phyloP scores from a whole-genome alignment of 2,888 invertebrate genomes.

The Acleris literana region DNA sequence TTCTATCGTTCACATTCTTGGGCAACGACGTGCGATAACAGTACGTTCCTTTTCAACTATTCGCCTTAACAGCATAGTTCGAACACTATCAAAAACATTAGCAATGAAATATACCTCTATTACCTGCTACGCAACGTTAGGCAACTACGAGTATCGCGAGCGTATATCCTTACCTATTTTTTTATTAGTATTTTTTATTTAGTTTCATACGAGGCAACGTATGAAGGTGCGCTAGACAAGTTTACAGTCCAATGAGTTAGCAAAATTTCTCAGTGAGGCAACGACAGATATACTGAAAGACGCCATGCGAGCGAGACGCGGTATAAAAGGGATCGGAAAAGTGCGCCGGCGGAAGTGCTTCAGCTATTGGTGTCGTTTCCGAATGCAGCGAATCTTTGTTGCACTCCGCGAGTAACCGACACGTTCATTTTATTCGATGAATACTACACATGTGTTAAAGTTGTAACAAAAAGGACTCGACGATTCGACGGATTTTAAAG shows the following conservation, averaged over 20 bases:
- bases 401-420: slow-evolving; percentile 40
- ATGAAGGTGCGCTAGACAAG: slow-evolving; percentile 49
- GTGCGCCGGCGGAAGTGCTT: slow-evolving; percentile 61
- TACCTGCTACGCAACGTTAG: background rate
- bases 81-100: slow-evolving; percentile 38
- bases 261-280: slow-evolving; percentile 58
- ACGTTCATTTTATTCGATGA: slow-evolving; percentile 37
- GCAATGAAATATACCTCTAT: slow-evolving; percentile 34
- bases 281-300: slow-evolving; percentile 59
- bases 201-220: slow-evolving; percentile 34
- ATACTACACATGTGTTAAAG: slow-evolving; percentile 16
- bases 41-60: slow-evolving; percentile 71
- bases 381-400: slow-evolving; percentile 47
- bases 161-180: too few relatives aligned
- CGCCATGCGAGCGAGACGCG: slow-evolving; percentile 52
- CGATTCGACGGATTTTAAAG: too few relatives aligned
- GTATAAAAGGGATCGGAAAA: slow-evolving; percentile 64
- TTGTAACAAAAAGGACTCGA: background rate
- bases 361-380: slow-evolving; percentile 65
- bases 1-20: slow-evolving; percentile 72
- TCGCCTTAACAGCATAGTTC: slow-evolving; percentile 62
- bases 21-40: slow-evolving; percentile 71
- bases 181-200: slow-evolving; percentile 1
- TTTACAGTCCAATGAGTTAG: slow-evolving; percentile 63
- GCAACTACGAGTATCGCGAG: background rate